Evolutionary conservation across 2,797 vertebrate species (phyloP).

Genomic region (Micrastur ruficollis): DNA sequence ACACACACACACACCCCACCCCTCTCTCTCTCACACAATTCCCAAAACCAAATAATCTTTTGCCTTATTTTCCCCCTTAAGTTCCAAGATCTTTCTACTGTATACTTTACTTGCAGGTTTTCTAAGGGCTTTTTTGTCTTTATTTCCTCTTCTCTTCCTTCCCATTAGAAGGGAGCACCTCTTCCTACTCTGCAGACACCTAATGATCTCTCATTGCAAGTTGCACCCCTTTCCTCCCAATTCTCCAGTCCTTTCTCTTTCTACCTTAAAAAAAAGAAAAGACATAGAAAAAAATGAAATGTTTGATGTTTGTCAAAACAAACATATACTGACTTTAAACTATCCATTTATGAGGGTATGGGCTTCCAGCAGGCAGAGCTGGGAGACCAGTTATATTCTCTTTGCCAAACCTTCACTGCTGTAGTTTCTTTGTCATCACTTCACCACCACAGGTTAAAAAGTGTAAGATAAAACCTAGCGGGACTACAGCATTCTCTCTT

Average conservation of each 20-base stretch:
- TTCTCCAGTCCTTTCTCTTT: not conserved
- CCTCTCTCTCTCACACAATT: not conserved
- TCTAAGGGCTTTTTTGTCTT: not conserved
- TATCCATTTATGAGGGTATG: not conserved
- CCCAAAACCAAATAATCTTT: not conserved
- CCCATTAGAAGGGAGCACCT: not conserved
- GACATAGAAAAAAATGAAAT: fast-evolving
- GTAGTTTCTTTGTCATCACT: not conserved
- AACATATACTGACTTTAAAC: not conserved
- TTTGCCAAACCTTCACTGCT: not conserved
- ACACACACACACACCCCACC: no score
- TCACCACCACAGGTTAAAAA: not conserved
- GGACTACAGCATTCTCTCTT: not conserved
- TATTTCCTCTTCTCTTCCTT: not conserved
- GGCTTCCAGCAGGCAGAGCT: not conserved
- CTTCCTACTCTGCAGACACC: not conserved
- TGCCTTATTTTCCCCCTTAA: not conserved
- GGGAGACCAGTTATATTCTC: not conserved
- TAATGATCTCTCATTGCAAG: not conserved
- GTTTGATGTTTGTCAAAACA: not conserved
- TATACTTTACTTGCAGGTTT: not conserved
- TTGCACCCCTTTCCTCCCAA: not conserved
- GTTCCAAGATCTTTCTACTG: not conserved
- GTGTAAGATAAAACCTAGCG: not conserved
- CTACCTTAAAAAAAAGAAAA: not conserved